These are phyloP conservation scores for Esox niger DNA, from an alignment of 2,113 vertebrate species.

Conservation along the genomic window DNA sequence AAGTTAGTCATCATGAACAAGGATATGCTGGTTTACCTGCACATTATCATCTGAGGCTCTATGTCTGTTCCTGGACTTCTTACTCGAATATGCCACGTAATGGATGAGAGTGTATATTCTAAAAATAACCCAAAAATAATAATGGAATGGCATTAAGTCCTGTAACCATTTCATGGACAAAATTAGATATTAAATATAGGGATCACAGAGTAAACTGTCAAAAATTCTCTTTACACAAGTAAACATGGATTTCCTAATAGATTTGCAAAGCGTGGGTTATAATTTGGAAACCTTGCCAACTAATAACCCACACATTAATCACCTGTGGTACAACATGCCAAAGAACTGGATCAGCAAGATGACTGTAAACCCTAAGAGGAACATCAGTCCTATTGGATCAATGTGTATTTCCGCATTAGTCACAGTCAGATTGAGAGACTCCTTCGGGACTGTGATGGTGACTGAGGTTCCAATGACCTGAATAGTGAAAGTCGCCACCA, in stretches of 20 bases:
- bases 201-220: not conserved
- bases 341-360: constrained; percentile 53
- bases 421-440: not conserved
- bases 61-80: constrained; percentile 12
- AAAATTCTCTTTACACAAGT: not conserved
- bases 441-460: constrained; percentile 38
- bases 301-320: not conserved
- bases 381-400: constrained; percentile 57
- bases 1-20: not conserved
- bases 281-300: not conserved
- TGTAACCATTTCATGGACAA: too few species aligned
- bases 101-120: constrained; percentile 59
- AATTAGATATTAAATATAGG: not conserved
- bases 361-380: constrained; percentile 48
- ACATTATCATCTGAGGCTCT: not conserved
- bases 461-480: constrained; percentile 32
- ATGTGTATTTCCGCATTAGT: not conserved
- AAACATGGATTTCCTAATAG: not conserved
- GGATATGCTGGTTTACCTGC: not conserved
- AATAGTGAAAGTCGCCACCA: constrained; percentile 64
- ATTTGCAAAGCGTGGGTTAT: not conserved
- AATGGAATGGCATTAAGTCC: not conserved
- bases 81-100: constrained; percentile 56
- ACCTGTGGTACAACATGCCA: constrained; percentile 64
- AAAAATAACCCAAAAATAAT: not conserved